Base-by-base conservation (phyloP, 2,113 vertebrate genomes). In the Rana temporaria region DNA sequence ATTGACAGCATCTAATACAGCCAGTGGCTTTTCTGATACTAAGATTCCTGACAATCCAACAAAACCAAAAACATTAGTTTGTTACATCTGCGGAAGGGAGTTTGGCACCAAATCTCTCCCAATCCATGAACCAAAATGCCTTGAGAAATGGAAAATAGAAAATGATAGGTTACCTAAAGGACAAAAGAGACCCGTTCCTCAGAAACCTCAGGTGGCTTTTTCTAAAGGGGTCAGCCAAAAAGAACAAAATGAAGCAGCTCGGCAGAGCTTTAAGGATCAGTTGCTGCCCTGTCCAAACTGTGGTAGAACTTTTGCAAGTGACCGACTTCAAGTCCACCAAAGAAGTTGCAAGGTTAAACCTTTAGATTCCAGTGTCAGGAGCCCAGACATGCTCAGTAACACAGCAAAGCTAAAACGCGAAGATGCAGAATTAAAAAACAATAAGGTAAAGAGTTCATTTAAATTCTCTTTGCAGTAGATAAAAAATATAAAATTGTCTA, bases 121-220 rank as follows among this genome's bases (percentile, higher is more conserved):
- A 60, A 89, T 89, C 32, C 90, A 91, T 9, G 90, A 91, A 62
- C 85, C 85, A 59, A 84, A 88, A 77, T 91, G 89, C 84, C 85
- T 91, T 78, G 86, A 91, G 69, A 90, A 90, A 73, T 90, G 90
- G 90, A 88, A 89, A 84, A 81, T 18, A 57, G 86, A 90, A 78
- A 91, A 91, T 19, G 84, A 86, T 19, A 84, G 0, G 48, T 86
- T 90, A 48, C 88, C 88, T 20, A 86, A 30, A 57, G 86, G 85
- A 14, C 76, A 85, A 18, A 85, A 85, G 32, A 70, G 7, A 59
- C 66, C 87, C 15, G 67, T 84, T 24, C 90, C 89, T 19, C 85
- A 57, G 79, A 86, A 85, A 22, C 84, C 80, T 19, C 22, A 79
- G 48, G 3, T 69, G 19, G 73, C 22, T 57, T 15, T 26, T 30